Evolutionary conservation across 2,113 vertebrate species (phyloP), one percentile per base, ranked within the genome.

Genomic region (Scortum barcoo): DNA sequence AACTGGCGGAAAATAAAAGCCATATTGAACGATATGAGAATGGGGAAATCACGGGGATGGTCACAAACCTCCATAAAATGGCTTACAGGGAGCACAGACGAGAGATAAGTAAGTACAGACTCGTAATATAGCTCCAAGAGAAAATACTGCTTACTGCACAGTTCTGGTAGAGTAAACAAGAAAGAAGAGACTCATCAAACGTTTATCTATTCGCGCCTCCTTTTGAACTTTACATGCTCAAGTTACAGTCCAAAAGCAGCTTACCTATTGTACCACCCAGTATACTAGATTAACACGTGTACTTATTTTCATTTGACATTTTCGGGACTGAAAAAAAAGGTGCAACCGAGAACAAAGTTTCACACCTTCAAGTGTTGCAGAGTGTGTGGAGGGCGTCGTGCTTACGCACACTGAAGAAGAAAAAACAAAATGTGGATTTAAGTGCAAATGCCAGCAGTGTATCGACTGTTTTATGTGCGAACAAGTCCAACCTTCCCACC

Each of bases 1-100:
- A 86, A 85, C 50, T 62, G 76, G 84, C 6, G 61, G 72, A 89
- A 90, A 81, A 89, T 83, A 86, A 85, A 89, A 92, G 82, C 70
- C 76, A 56, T 84, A 84, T 82, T 89, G 63, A 80, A 86, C 61
- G 12, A 80, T 76, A 81, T 81, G 76, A 84, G 67, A 77, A 76
- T 46, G 67, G 83, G 73, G 80, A 88, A 87, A 87, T 87, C 78
- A 83, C 22, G 2, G 33, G 16, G 42, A 84, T 2, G 12, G 57
- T 67, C 38, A 51, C 85, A 78, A 46, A 68, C 54, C 65, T 71
- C 53, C 24, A 46, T 84, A 78, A 78, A 81, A 57, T 62, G 54
- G 72, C 81, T 84, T 67, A 70, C 24, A 57, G 74, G 50, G n/a
- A 76, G 58, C 74, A 71, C 51, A 67, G 42, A 57, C 17, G 36